phyloP scores from a whole-genome alignment of 2,888 invertebrate genomes.

The Pterobdella sp. region DNA sequence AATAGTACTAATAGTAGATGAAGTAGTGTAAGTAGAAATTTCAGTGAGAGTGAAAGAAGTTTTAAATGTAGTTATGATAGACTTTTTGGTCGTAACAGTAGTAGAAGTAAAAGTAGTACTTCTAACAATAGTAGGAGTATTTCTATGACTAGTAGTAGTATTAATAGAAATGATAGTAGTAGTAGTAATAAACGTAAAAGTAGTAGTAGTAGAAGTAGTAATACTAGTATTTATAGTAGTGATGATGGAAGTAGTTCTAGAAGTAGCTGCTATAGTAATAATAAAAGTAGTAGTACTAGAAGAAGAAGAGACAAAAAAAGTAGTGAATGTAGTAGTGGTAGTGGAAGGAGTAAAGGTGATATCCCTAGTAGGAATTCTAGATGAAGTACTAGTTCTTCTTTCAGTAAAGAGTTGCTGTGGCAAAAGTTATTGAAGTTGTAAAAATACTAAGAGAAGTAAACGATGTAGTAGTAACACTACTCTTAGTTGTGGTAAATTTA shows the following conservation, averaged over 20 bases:
- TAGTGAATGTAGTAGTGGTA: slow-evolving; percentile 9
- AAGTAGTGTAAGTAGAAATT: neutral
- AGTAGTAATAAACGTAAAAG: neutral
- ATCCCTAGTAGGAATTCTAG: neutral
- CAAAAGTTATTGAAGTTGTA: slow-evolving; percentile 14
- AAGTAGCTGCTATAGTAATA: slow-evolving; percentile 16
- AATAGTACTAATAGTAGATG: slow-evolving; percentile 4
- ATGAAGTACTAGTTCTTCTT: slow-evolving; percentile 6
- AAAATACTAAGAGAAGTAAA: neutral
- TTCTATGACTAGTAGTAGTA: neutral
- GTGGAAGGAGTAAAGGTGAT: neutral
- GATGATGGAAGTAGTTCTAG: slow-evolving; percentile 19
- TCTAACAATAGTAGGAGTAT: slow-evolving; percentile 4
- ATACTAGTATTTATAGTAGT: slow-evolving; percentile 18
- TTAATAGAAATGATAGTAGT: slow-evolving; percentile 14
- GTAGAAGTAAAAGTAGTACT: neutral
- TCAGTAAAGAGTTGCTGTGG: no score
- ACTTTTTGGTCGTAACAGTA: neutral
- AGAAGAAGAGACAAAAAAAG: slow-evolving; percentile 14
- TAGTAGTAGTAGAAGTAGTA: slow-evolving; percentile 26
- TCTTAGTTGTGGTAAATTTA: neutral
- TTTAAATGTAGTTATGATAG: neutral
- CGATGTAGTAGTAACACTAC: neutral
- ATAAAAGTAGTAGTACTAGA: slow-evolving; percentile 22
- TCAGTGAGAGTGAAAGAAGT: neutral